Conservation (phyloP, 1,140 invertebrate genomes). For the Pentalonia nigronervosa region DNA sequence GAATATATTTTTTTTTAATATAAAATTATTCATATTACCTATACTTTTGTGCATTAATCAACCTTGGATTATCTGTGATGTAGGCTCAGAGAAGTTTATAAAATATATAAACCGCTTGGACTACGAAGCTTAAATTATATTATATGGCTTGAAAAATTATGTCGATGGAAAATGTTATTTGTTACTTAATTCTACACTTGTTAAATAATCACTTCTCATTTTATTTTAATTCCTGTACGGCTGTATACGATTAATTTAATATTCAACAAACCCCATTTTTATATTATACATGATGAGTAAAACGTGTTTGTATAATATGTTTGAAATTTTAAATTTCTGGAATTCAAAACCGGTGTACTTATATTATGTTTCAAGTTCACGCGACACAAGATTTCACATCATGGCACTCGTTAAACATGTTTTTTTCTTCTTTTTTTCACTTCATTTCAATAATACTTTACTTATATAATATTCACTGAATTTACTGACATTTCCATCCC, state of each 20-base stretch:
- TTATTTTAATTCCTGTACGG: conserved; percentile 21
- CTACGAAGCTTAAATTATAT: background rate
- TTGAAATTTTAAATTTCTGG: conserved; percentile 28
- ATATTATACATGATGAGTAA: conserved; percentile 1
- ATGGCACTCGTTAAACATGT: conserved; percentile 32
- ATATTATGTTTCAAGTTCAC: conserved; percentile 38
- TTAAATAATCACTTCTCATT: conserved; percentile 9
- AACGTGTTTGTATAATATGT: conserved; percentile 37
- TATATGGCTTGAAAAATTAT: conserved; percentile 2
- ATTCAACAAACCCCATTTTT: conserved; percentile 30
- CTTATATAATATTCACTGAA: conserved; percentile 35
- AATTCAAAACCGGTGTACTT: conserved; percentile 36
- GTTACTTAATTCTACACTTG: background rate
- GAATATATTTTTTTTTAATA: background rate
- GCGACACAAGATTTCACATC: conserved; percentile 38
- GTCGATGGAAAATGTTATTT: background rate
- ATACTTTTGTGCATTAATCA: background rate
- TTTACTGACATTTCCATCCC: background rate
- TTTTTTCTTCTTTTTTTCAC: background rate
- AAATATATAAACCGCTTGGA: background rate
- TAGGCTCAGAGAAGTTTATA: background rate
- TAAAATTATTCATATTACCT: background rate
- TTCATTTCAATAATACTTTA: conserved; percentile 29
- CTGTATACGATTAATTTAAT: background rate
- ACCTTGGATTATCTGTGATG: background rate